Percentiles rank a stretch among this genome's conserved stretches.
Conservation (phyloP, 1,140 invertebrate species). For the Contarinia nasturtii region DNA sequence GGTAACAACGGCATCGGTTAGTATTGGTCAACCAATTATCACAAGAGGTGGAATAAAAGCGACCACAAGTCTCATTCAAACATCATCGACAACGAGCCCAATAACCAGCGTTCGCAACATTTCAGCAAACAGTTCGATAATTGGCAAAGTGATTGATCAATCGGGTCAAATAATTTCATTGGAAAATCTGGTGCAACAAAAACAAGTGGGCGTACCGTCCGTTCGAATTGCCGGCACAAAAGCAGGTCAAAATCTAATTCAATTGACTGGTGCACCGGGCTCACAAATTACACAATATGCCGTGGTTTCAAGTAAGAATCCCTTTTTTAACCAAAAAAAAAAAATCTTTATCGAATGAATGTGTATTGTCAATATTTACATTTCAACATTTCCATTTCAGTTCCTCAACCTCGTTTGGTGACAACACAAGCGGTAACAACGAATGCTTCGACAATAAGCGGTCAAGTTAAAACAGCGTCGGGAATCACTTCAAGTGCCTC, state of each 20-base stretch:
- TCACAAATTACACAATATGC: constrained; percentile 24
- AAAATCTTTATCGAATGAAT: constrained; percentile 1
- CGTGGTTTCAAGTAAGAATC: constrained; percentile 14
- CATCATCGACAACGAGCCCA: background rate
- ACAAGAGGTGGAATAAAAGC: background rate
- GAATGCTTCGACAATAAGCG: background rate
- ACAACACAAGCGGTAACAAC: constrained; percentile 3
- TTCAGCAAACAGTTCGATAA: constrained; percentile 17
- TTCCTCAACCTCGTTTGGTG: background rate
- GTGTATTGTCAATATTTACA: no score
- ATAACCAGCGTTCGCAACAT: constrained; percentile 8
- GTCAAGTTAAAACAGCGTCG: background rate
- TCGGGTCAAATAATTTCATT: constrained; percentile 43
- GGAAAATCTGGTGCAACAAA: constrained; percentile 40
- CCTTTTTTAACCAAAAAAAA: constrained; percentile 17
- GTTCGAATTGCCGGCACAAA: constrained; percentile 24
- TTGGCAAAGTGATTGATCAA: constrained; percentile 35
- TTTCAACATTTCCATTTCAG: no score
- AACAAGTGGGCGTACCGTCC: constrained; percentile 20
- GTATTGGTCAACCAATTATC: background rate
- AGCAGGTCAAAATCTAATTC: constrained; percentile 22
- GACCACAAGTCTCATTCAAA: background rate
- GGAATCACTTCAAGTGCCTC: background rate
- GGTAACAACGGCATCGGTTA: background rate
- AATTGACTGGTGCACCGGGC: constrained; percentile 14